Conservation (phyloP, 2,113 vertebrate species). For the Myanophis thanlyinensis region DNA sequence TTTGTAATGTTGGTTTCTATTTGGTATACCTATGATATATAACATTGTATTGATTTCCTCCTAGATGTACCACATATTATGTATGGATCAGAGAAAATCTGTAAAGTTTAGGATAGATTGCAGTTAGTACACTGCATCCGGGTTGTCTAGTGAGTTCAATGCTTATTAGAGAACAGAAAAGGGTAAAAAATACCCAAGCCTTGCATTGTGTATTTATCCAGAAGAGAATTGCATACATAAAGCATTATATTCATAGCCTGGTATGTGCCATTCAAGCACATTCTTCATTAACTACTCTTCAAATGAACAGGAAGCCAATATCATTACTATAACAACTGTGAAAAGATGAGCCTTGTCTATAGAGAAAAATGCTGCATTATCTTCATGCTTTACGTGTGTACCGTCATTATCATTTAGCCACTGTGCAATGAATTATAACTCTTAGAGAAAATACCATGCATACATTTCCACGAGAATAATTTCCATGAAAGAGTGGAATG, state of each 20-base stretch:
- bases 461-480: not conserved
- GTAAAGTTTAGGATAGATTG: constrained; percentile 32
- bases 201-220: constrained; percentile 14
- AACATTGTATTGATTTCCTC: constrained; percentile 44
- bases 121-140: constrained; percentile 45
- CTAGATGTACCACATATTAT: constrained; percentile 31
- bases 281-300: constrained; percentile 60
- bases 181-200: constrained; percentile 52
- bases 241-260: constrained; percentile 57
- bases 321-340: constrained; percentile 46
- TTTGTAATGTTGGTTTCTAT: constrained; percentile 23
- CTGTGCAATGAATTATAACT: not conserved
- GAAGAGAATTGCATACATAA: constrained; percentile 44
- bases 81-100: constrained; percentile 41
- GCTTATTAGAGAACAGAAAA: constrained; percentile 41
- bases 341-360: constrained; percentile 35
- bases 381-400: not conserved
- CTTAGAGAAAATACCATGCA: not conserved
- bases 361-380: constrained; percentile 27
- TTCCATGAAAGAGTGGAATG: not conserved
- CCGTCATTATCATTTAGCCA: constrained; percentile 17
- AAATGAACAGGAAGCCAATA: constrained; percentile 50
- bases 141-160: constrained; percentile 44
- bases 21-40: constrained; percentile 23
- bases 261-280: constrained; percentile 53